Base-by-base conservation (phyloP, 2,797 vertebrate species). In the Sebastes diploproa region DNA sequence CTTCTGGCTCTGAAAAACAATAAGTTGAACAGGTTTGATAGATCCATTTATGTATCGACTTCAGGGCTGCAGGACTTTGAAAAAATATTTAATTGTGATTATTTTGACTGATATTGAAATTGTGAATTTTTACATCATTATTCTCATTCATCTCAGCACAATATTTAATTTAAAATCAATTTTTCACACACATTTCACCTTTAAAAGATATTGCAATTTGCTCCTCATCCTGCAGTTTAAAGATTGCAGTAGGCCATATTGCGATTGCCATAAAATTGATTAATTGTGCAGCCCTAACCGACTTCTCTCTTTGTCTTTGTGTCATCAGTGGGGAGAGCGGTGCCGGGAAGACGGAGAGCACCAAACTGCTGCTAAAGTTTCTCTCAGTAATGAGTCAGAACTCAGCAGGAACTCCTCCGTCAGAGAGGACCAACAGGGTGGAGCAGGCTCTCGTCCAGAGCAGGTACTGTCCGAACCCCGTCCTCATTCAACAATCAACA, bases 291-390 rank as follows among this genome's bases (percentile, higher is more conserved):
- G 46, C 7, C 18, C 18, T 50, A 50, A 50, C 1, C 52, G 4
- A 54, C 52, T 3, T 22, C 4, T 85, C 18, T 74, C 7, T 75
- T 6, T 84, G 42, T 65, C 7, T 75, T 13, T 63, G 25, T 20
- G 2, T 76, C 54, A 3, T 84, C 88, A 98, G 97, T 1, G 97
- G 97, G 25, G 97, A 98, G 91, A 98, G 97, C 10, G 97, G 97
- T 73, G 97, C 97, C 11, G 97, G 97, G n/a, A 98, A 98, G 93
- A 98, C 97, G 0, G 97, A 98, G 87, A 98, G 97, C 92, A 98
- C 97, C 71, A 98, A 98, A 82, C 88, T 98, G 91, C 93, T 98
- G 77, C 92, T 98, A 70, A 97, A 97, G 92, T 98, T 98, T 75
- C 95, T 98, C 50, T 98, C 97, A 1, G 96, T 97, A 74, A 97